Percentiles rank a stretch among this genome's conserved stretches.
Evolutionary conservation across 2,888 invertebrate species (phyloP).

Genomic region (Selenia dentaria): DNA sequence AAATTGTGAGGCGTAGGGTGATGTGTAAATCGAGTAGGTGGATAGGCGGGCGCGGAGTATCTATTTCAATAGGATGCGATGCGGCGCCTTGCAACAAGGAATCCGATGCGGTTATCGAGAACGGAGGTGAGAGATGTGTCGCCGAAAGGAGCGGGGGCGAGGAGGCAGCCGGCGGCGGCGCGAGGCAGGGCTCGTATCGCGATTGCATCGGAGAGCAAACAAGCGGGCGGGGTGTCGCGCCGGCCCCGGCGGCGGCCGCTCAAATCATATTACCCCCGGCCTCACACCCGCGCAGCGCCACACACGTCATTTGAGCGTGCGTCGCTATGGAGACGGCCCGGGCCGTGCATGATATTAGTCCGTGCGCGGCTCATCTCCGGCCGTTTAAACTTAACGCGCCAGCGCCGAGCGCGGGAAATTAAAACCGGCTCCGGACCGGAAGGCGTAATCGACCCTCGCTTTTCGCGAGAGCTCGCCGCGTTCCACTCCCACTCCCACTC

Average conservation of each 20-base stretch:
- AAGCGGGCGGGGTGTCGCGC: conserved; percentile 78
- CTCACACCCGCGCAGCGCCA: conserved; percentile 69
- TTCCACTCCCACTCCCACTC: conserved; percentile 26
- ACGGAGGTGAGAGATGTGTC: conserved; percentile 79
- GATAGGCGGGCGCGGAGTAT: conserved; percentile 63
- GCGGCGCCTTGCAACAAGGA: conserved; percentile 77
- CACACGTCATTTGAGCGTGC: conserved; percentile 89
- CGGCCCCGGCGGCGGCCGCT: conserved; percentile 60
- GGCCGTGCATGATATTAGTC: conserved; percentile 84
- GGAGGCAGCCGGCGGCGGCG: conserved; percentile 41
- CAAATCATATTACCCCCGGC: conserved; percentile 83
- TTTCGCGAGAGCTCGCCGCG: conserved; percentile 37
- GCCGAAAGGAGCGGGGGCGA: conserved; percentile 47
- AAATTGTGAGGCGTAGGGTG: conserved; percentile 57
- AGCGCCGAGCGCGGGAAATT: conserved; percentile 75
- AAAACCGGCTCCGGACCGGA: conserved; percentile 80
- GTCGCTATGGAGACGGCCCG: conserved; percentile 88
- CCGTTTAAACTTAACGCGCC: conserved; percentile 78
- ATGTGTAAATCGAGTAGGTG: conserved; percentile 65
- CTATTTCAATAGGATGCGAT: conserved; percentile 78
- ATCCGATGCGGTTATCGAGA: conserved; percentile 82
- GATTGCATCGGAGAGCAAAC: conserved; percentile 85
- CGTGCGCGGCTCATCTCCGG: conserved; percentile 81
- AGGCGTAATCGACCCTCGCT: conserved; percentile 65
- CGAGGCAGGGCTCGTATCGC: conserved; percentile 65